A percentile compares a stretch with the other conserved stretches of the same genome.
These are phyloP conservation scores for Drosophila subpulchrella DNA, from an alignment of 1,140 invertebrate species.

Conservation along the genomic window DNA sequence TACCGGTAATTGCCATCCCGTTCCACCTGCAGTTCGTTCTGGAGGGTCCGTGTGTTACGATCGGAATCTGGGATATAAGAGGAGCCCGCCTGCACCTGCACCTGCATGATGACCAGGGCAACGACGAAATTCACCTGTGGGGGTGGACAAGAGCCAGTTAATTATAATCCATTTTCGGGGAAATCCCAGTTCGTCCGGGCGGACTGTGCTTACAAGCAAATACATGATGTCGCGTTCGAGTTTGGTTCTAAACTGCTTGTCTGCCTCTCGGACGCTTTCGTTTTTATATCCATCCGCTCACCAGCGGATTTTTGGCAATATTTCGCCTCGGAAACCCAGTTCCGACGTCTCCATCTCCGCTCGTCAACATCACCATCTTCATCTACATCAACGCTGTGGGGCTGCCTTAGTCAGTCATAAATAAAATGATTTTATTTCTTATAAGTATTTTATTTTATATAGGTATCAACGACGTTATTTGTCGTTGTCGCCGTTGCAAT, in stretches of 20 bases:
- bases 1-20: conserved; percentile 85
- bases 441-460: conserved; percentile 73
- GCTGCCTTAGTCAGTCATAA: conserved; percentile 70
- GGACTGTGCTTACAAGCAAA: conserved; percentile 53
- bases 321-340: conserved; percentile 60
- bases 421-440: conserved; percentile 81
- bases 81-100: conserved; percentile 52
- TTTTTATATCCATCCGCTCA: conserved; percentile 76
- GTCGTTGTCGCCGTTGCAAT: conserved; percentile 61
- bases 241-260: conserved; percentile 78
- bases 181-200: neutral
- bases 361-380: conserved; percentile 49
- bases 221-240: conserved; percentile 40
- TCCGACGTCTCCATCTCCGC: conserved; percentile 28
- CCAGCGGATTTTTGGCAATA: conserved; percentile 43
- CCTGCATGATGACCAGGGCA: conserved; percentile 30
- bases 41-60: conserved; percentile 60
- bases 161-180: conserved; percentile 32
- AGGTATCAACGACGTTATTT: conserved; percentile 59
- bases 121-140: conserved; percentile 45
- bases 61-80: conserved; percentile 71
- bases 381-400: conserved; percentile 39
- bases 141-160: conserved; percentile 6
- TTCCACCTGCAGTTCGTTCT: conserved; percentile 68
- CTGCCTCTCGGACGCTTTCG: conserved; percentile 65